Conservation (phyloP, 2,888 invertebrate genomes). For the Autographa pulchrina region DNA sequence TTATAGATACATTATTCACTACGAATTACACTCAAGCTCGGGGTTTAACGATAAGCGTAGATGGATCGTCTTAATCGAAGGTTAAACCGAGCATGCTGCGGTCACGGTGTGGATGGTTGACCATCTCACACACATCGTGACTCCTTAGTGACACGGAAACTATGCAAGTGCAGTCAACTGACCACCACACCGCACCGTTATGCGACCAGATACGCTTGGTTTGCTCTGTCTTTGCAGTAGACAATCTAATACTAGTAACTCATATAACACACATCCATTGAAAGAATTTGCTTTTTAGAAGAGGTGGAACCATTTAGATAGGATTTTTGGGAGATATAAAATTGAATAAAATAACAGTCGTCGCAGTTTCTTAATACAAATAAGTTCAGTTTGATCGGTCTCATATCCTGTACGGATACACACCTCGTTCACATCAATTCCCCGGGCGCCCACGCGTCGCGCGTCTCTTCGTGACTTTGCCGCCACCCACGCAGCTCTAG, state of each 20-base stretch:
- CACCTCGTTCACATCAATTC: neutral
- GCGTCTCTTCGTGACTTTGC: slow-evolving; percentile 16
- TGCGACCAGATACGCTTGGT: slow-evolving; percentile 1
- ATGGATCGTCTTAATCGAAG: neutral
- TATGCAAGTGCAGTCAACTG: neutral
- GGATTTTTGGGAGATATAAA: too few relatives aligned
- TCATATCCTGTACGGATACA: slow-evolving; percentile 28
- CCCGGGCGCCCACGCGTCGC: slow-evolving; percentile 23
- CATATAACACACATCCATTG: neutral
- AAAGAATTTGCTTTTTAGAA: neutral
- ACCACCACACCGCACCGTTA: slow-evolving; percentile 4
- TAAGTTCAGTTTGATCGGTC: slow-evolving; percentile 35
- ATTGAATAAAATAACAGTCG: slow-evolving; percentile 23
- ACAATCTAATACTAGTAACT: neutral
- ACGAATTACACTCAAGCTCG: neutral
- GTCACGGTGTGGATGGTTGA: neutral
- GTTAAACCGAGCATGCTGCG: neutral
- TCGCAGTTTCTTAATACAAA: slow-evolving; percentile 43
- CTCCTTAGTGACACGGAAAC: slow-evolving; percentile 2
- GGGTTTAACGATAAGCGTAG: neutral
- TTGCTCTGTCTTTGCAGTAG: neutral
- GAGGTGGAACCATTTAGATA: too few relatives aligned
- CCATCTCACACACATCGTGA: neutral
- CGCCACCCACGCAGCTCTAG: slow-evolving; percentile 36
- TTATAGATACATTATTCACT: neutral